phyloP scores from a whole-genome alignment of 1,140 invertebrate species.

The Cyclargus thomasi region DNA sequence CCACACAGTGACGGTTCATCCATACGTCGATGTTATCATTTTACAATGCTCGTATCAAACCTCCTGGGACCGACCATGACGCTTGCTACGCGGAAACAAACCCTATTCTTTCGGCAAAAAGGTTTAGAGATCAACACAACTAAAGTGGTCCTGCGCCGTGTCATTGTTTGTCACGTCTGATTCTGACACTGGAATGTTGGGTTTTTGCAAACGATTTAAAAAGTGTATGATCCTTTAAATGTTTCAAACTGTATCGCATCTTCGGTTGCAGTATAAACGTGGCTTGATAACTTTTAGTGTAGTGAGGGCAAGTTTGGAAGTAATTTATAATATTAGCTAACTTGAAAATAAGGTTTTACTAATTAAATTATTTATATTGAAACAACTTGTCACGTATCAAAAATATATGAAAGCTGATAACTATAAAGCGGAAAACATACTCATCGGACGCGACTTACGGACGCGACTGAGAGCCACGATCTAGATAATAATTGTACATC shows the following conservation, averaged over 20 bases:
- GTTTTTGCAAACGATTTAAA: constrained; percentile 14
- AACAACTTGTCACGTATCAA: too few relatives aligned
- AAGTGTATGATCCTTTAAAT: constrained; percentile 1
- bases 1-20: constrained; percentile 33
- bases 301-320: too few relatives aligned
- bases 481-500: too few relatives aligned
- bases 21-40: constrained; percentile 36
- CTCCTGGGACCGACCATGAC: constrained; percentile 32
- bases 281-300: not conserved
- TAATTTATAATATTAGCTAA: too few relatives aligned
- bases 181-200: constrained; percentile 12
- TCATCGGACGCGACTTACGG: too few relatives aligned
- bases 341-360: too few relatives aligned
- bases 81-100: constrained; percentile 20
- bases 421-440: too few relatives aligned
- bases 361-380: too few relatives aligned
- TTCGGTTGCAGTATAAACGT: not conserved
- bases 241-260: not conserved
- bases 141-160: constrained; percentile 20
- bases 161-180: constrained; percentile 28
- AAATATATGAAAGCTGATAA: too few relatives aligned
- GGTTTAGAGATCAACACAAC: not conserved
- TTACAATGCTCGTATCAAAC: constrained; percentile 35
- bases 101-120: constrained; percentile 15
- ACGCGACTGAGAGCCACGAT: too few relatives aligned